A percentile compares a stretch with the other conserved stretches of the same genome.
Conservation (phyloP, 2,113 vertebrate genomes). For the Sclerurus mexicanus region DNA sequence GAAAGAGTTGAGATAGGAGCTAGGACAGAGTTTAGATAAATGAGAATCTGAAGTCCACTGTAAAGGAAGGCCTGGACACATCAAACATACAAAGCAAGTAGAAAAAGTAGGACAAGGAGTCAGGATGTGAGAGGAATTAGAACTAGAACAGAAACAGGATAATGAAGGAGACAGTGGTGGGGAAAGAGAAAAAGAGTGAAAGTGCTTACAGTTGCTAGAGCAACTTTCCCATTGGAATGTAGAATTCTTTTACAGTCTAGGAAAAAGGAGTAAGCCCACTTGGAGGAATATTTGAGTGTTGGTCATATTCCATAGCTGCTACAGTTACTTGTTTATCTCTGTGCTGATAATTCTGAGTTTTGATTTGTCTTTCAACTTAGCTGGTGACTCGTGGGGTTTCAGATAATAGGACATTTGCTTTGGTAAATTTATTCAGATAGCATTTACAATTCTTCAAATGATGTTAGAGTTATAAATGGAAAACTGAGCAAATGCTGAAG, state of each 20-base stretch:
- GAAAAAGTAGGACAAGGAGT: conserved; percentile 11
- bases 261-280: neutral
- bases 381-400: neutral
- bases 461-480: neutral
- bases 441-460: neutral
- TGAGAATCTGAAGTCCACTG: neutral
- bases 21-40: neutral
- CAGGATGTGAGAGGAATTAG: conserved; percentile 16
- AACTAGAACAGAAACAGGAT: neutral
- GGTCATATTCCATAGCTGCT: neutral
- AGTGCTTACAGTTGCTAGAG: neutral
- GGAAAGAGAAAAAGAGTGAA: neutral
- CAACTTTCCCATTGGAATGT: neutral
- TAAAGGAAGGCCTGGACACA: neutral
- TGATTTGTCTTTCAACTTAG: neutral
- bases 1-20: neutral
- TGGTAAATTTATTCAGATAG: neutral
- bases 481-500: neutral
- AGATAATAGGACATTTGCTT: neutral
- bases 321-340: neutral
- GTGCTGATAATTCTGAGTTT: neutral
- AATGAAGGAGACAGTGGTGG: neutral
- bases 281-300: neutral
- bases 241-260: neutral
- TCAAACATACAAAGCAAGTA: neutral